These are phyloP conservation scores for Osmerus mordax DNA, from an alignment of 2,113 vertebrate genomes.

Conservation along the genomic window DNA sequence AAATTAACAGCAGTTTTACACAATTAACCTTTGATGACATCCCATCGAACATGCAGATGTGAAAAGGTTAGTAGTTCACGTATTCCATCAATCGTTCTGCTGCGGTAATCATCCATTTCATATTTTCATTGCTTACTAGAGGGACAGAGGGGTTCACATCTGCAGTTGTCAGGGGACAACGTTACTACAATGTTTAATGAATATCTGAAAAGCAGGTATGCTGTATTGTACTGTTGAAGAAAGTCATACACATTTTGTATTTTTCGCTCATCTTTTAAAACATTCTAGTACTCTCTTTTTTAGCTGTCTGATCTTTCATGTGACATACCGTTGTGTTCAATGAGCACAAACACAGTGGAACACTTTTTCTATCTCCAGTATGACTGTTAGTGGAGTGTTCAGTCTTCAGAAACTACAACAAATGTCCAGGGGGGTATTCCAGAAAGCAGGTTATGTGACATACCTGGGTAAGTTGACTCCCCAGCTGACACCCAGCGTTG, in stretches of 20 bases:
- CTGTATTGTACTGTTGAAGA: not conserved
- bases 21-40: constrained; percentile 68
- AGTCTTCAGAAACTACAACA: constrained; percentile 37
- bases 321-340: constrained; percentile 14
- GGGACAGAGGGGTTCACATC: constrained; percentile 14
- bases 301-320: not conserved
- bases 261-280: no score
- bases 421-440: no score
- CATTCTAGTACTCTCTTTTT: not conserved
- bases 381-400: constrained; percentile 5
- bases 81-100: constrained; percentile 56
- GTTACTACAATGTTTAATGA: constrained; percentile 8
- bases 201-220: constrained; percentile 20
- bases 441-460: no score
- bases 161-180: constrained; percentile 4
- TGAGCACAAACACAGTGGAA: not conserved
- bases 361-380: constrained; percentile 2
- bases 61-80: constrained; percentile 59
- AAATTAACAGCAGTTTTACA: constrained; percentile 64
- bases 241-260: no score
- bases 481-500: no score
- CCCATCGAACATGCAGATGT: constrained; percentile 44
- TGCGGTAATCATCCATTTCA: constrained; percentile 43
- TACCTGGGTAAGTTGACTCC: no score
- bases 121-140: constrained; percentile 30